Conservation (phyloP, 2,113 vertebrate species). For the Potamarius usumacintae region DNA sequence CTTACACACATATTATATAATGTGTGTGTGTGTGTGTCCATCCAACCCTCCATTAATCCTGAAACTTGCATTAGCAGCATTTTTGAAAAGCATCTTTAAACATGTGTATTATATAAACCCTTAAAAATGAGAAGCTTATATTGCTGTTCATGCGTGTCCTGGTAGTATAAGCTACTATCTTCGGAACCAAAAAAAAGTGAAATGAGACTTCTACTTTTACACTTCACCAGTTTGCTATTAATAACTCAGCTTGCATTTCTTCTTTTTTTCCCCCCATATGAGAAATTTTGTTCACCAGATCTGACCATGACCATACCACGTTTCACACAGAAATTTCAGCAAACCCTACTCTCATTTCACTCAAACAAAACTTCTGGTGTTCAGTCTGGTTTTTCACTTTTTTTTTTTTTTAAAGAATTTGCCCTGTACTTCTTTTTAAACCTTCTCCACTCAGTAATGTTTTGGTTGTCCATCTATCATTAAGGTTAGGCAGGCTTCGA, state of each 20-base stretch:
- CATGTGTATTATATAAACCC: background rate
- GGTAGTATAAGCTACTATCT: slow-evolving; percentile 55
- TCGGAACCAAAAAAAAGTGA: slow-evolving; percentile 65
- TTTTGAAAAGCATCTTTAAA: background rate
- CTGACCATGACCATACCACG: background rate
- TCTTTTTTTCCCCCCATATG: slow-evolving; percentile 60
- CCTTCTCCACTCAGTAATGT: background rate
- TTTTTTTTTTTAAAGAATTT: background rate
- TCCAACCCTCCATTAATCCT: background rate
- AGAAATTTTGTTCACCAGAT: slow-evolving; percentile 27
- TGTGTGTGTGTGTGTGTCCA: background rate
- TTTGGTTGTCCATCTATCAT: background rate
- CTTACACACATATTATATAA: background rate
- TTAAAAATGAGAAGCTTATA: slow-evolving; percentile 34
- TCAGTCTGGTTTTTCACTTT: background rate
- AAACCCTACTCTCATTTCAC: background rate
- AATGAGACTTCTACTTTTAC: slow-evolving; percentile 69
- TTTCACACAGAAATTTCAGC: too few species aligned
- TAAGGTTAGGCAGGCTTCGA: background rate
- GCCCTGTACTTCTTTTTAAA: background rate
- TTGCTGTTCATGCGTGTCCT: slow-evolving; percentile 35
- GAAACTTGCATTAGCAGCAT: background rate
- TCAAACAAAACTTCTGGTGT: background rate
- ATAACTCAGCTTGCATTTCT: slow-evolving; percentile 62
- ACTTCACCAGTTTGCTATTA: slow-evolving; percentile 65